Percentiles rank a stretch among this genome's conserved stretches.
Evolutionary conservation across 2,888 invertebrate genomes (phyloP).

Genomic region (Habroteleia sp.): DNA sequence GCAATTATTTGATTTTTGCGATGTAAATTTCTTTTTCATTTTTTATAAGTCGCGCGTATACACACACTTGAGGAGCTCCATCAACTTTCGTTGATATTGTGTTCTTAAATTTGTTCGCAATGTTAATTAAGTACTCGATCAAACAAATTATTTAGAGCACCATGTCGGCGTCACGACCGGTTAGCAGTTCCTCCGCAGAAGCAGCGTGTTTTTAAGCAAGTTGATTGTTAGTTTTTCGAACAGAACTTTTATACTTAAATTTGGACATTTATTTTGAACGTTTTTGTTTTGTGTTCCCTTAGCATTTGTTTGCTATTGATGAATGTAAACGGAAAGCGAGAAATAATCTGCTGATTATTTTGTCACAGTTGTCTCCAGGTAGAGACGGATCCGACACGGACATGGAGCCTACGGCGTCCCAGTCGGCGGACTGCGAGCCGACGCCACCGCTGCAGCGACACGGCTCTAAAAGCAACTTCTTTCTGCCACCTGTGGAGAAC

Average conservation of each 20-base stretch:
- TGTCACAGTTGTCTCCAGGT: conserved; percentile 91
- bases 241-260: not conserved
- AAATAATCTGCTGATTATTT: too few relatives aligned
- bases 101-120: not conserved
- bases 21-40: too few relatives aligned
- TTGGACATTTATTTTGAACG: conserved; percentile 13
- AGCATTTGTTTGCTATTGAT: conserved; percentile 13
- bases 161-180: conserved; percentile 63
- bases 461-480: conserved; percentile 93
- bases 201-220: conserved; percentile 23
- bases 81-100: conserved; percentile 32
- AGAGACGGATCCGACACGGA: conserved; percentile 92
- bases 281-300: conserved; percentile 8
- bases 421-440: conserved; percentile 95
- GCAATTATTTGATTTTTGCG: too few relatives aligned
- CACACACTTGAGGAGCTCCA: conserved; percentile 4
- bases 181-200: conserved; percentile 33
- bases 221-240: not conserved
- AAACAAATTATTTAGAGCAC: conserved; percentile 64
- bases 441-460: conserved; percentile 92
- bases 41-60: too few relatives aligned
- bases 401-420: conserved; percentile 93
- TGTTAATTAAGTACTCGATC: conserved; percentile 1
- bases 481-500: conserved; percentile 87
- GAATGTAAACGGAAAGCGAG: not conserved